Evolutionary conservation across 30 jellyfish, hydroid and myxozoan species (phyloP).

Genomic region (Catostylus mosaicus): DNA sequence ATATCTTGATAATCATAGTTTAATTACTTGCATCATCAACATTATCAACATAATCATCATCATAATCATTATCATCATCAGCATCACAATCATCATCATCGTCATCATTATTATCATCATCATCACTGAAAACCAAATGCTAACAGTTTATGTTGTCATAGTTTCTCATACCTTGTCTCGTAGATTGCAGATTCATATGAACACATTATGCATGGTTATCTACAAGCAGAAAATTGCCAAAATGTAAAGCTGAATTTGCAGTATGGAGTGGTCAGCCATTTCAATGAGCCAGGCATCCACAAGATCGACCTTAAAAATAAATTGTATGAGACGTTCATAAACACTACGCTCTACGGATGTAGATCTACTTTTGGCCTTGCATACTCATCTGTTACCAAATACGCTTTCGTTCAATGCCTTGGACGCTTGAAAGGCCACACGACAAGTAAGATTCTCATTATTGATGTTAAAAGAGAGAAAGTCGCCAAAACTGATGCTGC

Average conservation of each 20-base stretch:
- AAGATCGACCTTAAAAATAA: conserved; percentile 29
- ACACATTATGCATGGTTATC: conserved; percentile 38
- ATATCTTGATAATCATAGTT: not conserved
- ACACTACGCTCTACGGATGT: conserved; percentile 20
- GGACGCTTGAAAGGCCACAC: conserved; percentile 27
- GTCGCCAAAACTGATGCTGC: conserved; percentile 18
- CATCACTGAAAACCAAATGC: not conserved
- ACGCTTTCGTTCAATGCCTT: conserved; percentile 52
- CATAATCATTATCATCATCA: not conserved
- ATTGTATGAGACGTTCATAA: conserved; percentile 18
- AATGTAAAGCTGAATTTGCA: conserved; percentile 7
- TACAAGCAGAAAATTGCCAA: conserved; percentile 53
- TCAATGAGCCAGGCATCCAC: conserved; percentile 46
- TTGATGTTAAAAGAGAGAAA: conserved; percentile 19
- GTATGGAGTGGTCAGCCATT: conserved; percentile 37
- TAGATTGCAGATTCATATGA: conserved; percentile 44
- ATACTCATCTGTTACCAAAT: conserved; percentile 11
- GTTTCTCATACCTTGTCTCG: not conserved
- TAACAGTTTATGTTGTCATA: not conserved
- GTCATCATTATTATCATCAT: not conserved
- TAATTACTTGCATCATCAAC: not conserved
- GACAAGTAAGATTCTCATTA: conserved; percentile 5
- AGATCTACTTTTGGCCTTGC: conserved; percentile 47
- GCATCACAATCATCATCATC: not conserved
- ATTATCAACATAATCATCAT: not conserved